Percentiles rank a stretch among this genome's conserved stretches.
phyloP scores from a whole-genome alignment of 1,140 invertebrate genomes.

The Pachypsylla venusta region DNA sequence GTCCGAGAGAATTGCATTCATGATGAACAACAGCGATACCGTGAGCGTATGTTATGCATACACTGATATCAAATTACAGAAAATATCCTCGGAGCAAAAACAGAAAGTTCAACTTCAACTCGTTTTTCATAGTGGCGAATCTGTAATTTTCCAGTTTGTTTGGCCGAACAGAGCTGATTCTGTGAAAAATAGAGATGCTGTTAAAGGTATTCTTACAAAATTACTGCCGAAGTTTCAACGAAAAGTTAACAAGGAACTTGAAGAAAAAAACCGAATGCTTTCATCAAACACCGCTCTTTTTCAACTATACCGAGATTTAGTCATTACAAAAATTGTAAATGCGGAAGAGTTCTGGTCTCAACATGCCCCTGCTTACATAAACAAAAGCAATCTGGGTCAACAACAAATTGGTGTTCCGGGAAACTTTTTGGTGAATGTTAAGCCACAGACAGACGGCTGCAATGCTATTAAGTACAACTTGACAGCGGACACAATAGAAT shows the following conservation, averaged over 20 bases:
- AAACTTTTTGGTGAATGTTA: conserved; percentile 67
- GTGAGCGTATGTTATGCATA: conserved; percentile 86
- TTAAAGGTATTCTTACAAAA: conserved; percentile 84
- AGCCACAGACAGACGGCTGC: conserved; percentile 91
- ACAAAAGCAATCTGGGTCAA: conserved; percentile 43
- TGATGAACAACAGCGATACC: conserved; percentile 78
- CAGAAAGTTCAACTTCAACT: conserved; percentile 98
- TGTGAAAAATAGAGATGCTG: conserved; percentile 76
- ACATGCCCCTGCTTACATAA: conserved; percentile 59
- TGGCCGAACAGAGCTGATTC: conserved; percentile 68
- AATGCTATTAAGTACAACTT: conserved; percentile 96
- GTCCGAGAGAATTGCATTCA: conserved; percentile 89
- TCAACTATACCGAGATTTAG: conserved; percentile 81
- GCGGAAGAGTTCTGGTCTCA: conserved; percentile 94
- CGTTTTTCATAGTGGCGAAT: conserved; percentile 81
- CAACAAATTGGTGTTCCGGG: conserved; percentile 82
- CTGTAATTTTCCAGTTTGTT: conserved; percentile 95
- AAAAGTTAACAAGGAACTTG: conserved; percentile 83
- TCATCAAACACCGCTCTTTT: conserved; percentile 66
- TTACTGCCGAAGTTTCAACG: conserved; percentile 88
- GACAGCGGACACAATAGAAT: conserved; percentile 90
- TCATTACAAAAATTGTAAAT: conserved; percentile 81
- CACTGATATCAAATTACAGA: conserved; percentile 93
- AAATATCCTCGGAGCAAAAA: conserved; percentile 96
- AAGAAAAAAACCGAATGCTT: conserved; percentile 74